These are phyloP conservation scores for Peromyscus nudipes DNA, from an alignment of 2,797 vertebrate genomes.

Conservation along the genomic window DNA sequence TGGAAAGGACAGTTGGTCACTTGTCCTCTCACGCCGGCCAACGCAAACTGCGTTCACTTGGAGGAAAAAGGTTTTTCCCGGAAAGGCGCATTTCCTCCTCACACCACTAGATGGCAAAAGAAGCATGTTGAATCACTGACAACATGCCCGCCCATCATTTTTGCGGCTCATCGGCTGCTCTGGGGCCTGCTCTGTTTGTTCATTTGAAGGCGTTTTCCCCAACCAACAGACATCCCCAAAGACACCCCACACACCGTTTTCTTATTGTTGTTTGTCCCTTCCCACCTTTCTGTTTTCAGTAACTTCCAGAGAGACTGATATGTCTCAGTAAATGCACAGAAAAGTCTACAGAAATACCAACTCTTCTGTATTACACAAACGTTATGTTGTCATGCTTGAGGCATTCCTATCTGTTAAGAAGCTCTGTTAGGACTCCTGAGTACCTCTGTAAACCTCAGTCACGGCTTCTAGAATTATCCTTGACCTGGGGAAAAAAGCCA, in stretches of 20 bases:
- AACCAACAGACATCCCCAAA: neutral
- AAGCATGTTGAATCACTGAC: neutral
- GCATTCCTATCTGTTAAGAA: neutral
- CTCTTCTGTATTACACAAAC: neutral
- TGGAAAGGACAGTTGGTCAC: neutral
- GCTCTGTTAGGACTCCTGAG: neutral
- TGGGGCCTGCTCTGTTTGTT: neutral
- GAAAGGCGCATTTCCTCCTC: neutral
- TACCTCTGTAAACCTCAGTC: neutral
- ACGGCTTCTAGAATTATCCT: neutral
- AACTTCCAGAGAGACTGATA: neutral
- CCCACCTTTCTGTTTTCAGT: conserved; percentile 5
- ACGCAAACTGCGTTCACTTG: neutral
- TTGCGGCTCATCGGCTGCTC: neutral
- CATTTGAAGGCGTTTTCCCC: rapidly evolving
- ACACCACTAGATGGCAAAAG: conserved; percentile 62
- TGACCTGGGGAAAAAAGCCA: neutral
- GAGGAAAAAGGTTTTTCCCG: neutral
- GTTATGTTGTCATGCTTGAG: neutral
- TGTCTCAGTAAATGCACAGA: neutral
- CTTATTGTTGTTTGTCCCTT: neutral
- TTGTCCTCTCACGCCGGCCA: neutral
- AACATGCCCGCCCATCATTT: rapidly evolving
- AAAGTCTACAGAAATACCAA: neutral
- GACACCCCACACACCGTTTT: neutral